phyloP scores from a whole-genome alignment of 2,113 vertebrate species.

The Lynx canadensis region DNA sequence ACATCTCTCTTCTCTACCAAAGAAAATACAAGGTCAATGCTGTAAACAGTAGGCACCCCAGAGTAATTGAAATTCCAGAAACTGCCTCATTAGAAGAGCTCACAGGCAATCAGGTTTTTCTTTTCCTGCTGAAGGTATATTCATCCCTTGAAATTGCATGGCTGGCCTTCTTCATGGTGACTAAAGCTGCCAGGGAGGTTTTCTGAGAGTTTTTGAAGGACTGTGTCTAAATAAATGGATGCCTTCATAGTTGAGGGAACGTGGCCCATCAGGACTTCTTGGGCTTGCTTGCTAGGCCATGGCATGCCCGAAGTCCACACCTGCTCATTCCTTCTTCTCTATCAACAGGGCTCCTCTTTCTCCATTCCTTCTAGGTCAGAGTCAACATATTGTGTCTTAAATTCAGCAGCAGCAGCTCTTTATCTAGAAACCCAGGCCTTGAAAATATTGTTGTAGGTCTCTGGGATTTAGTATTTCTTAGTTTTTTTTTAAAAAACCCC shows the following conservation, averaged over 20 bases:
- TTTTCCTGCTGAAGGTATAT: slow-evolving; percentile 12
- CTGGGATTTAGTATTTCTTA: slow-evolving; percentile 37
- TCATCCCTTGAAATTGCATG: slow-evolving; percentile 8
- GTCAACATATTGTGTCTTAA: neutral
- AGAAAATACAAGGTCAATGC: slow-evolving; percentile 72
- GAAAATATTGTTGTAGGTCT: neutral
- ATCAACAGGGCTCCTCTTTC: fast-evolving
- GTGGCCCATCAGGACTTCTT: neutral
- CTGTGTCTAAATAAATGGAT: neutral
- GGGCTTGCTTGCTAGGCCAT: neutral
- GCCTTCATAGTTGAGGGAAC: neutral
- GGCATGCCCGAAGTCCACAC: neutral
- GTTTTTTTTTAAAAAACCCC: neutral
- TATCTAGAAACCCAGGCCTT: neutral
- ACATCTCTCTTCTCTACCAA: slow-evolving; percentile 13
- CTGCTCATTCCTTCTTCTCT: neutral
- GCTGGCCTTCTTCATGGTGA: neutral
- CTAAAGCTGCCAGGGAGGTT: neutral
- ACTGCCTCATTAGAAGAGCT: slow-evolving; percentile 42
- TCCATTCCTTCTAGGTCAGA: neutral
- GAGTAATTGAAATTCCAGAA: slow-evolving; percentile 77
- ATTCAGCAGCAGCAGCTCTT: slow-evolving; percentile 31
- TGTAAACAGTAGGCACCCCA: slow-evolving; percentile 64
- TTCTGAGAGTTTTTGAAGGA: neutral
- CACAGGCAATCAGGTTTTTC: slow-evolving; percentile 38